Conservation (phyloP, 1,140 invertebrate genomes). For the Apis dorsata region DNA sequence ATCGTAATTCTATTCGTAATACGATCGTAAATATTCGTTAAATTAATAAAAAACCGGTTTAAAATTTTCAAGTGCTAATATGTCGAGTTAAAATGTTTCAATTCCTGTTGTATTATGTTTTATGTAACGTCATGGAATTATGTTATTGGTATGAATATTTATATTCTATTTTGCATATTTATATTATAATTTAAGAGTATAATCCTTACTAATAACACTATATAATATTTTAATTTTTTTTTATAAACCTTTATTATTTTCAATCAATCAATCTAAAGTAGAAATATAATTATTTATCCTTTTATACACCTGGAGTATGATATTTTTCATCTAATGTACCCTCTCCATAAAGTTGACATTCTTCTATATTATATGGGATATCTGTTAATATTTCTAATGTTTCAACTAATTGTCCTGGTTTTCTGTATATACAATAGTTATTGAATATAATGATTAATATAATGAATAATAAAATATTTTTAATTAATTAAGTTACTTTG, state of each 20-base stretch:
- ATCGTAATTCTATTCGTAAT: too few relatives aligned
- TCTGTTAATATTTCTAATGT: conserved; percentile 37
- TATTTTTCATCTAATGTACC: conserved; percentile 50
- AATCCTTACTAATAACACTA: background rate
- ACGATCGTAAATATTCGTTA: background rate
- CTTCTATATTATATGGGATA: conserved; percentile 15
- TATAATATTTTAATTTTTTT: background rate
- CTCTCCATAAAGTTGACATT: conserved; percentile 42
- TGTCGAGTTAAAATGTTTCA: background rate
- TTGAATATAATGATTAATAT: background rate
- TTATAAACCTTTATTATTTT: background rate
- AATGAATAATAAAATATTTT: background rate
- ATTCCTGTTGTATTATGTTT: background rate
- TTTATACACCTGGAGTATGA: conserved; percentile 18
- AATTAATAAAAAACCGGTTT: background rate
- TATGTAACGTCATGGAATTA: background rate
- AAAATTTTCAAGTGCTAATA: background rate
- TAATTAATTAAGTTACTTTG: conserved; percentile 44
- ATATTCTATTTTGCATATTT: background rate
- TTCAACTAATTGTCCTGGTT: conserved; percentile 1
- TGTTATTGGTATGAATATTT: conserved; percentile 12
- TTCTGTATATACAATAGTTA: conserved; percentile 12
- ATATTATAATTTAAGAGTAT: background rate
- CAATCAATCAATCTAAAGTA: background rate
- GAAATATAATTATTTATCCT: background rate